Percentiles rank a stretch among this genome's conserved stretches.
phyloP scores from a whole-genome alignment of 2,888 invertebrate genomes.

The Gymnocheta viridis region DNA sequence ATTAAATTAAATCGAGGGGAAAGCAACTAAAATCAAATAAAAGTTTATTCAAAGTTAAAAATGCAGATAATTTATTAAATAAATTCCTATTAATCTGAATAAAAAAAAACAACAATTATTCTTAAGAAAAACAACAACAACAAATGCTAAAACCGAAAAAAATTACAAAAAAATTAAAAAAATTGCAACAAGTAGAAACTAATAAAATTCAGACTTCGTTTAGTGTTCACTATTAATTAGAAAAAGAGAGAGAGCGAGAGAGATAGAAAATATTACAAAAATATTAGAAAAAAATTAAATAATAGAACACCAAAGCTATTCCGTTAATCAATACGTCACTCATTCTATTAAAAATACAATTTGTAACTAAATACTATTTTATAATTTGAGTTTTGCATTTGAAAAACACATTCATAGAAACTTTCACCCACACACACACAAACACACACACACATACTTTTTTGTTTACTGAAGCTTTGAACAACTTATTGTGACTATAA shows the following conservation, averaged over 20 bases:
- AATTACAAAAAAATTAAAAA: slow-evolving; percentile 15
- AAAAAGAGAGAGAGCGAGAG: slow-evolving; percentile 5
- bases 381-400: background rate
- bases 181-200: slow-evolving; percentile 50
- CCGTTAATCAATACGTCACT: background rate
- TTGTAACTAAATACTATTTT: background rate
- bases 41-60: slow-evolving; percentile 61
- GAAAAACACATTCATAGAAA: slow-evolving; percentile 3
- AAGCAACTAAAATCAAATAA: slow-evolving; percentile 61
- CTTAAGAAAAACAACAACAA: slow-evolving; percentile 45
- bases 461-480: no score
- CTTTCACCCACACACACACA: background rate
- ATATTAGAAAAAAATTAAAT: background rate
- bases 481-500: no score
- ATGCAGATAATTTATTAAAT: slow-evolving; percentile 56
- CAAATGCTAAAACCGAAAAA: slow-evolving; percentile 33
- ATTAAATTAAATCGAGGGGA: slow-evolving; percentile 40
- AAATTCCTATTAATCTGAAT: slow-evolving; percentile 61
- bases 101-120: slow-evolving; percentile 48
- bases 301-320: slow-evolving; percentile 40
- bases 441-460: no score
- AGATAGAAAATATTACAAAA: background rate
- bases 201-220: slow-evolving; percentile 47
- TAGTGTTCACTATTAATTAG: slow-evolving; percentile 33
- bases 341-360: background rate